Evolutionary conservation across 2,888 invertebrate genomes (phyloP), one percentile per base, ranked within the genome.

Genomic region (Zygothrica quintamaculata): DNA sequence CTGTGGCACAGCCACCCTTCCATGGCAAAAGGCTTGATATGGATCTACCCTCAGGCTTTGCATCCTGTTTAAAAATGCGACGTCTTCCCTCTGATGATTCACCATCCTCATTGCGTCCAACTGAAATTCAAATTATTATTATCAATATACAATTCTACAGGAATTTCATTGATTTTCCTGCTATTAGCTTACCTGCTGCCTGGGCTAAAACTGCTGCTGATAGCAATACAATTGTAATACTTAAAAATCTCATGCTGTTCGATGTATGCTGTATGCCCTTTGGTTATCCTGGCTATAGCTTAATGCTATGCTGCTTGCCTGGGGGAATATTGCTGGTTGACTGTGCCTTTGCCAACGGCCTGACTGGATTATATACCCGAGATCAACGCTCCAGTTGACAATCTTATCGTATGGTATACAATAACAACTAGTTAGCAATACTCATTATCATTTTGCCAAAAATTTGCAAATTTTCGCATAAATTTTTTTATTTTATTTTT

Each of bases 391-490:
- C 64, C 60, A 65, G 53, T 68, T 71, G 48, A 25, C 8, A 37
- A 26, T 58, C 57, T n/a, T 39, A 42, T 25, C 33, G 12, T 22
- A 18, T 47, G 34, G 39, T 22, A 13, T 36, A 15, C 65, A 64
- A 56, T 64, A 51, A 43, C 55, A 52, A 58, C 58, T 44, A 64
- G 47, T 37, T 51, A 60, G 73, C 51, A 60, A 56, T 69, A 61
- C 79, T 85, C 79, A 85, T 80, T 79, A 84, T 65, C 84, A 78
- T 81, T 75, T 84, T 69, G 39, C 72, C 62, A 60, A 68, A 60
- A 68, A 70, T 78, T 76, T 66, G 69, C 85, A 67, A 65, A 61
- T 53, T 60, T 68, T 59, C 78, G 85, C 79, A 84, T 79, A 74
- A 79, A 79, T 80, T 80, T n/a, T n/a, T n/a, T n/a, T n/a, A n/a